Base-by-base conservation (phyloP, 2,888 invertebrate genomes). In the Neuroscelio doddi region DNA sequence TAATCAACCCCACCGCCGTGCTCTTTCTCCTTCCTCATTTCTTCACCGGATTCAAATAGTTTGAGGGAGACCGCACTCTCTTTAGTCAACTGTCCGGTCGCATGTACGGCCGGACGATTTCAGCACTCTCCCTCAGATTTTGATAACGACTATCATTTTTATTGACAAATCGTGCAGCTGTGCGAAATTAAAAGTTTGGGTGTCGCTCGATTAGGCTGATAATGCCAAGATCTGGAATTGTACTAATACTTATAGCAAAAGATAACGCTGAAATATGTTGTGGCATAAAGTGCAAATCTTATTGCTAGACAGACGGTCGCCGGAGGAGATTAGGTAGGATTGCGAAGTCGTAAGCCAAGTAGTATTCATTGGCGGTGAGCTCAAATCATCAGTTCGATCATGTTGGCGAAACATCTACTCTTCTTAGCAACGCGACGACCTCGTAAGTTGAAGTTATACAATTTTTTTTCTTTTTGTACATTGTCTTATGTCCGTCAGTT, bases 391-490 rank as follows among this genome's bases (percentile, higher is more conserved):
- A 8, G 15, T 32, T 7, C 32, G 44, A 74, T 52, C 70, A 84
- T 84, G 83, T 55, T 84, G 77, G 83, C 83, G 56, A 80, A 80
- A 69, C 81, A 84, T 71, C 77, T 84, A 10, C 77, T 84, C 45
- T 84, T 83, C 68, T 68, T 84, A 68, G 84, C 84, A 58, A 82
- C 83, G 57, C 75, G 80, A 66, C 74, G 79, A 71, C 77, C 81
- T 49, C 73, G 84, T 84, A 80, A 84, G 84, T 83, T 41, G n/a
- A n/a, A n/a, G n/a, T n/a, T n/a, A n/a, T n/a, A n/a, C n/a, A n/a
- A n/a, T n/a, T n/a, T n/a, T n/a, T n/a, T n/a, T n/a, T n/a, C n/a
- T n/a, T n/a, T n/a, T n/a, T n/a, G n/a, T n/a, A n/a, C n/a, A n/a
- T n/a, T n/a, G n/a, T n/a, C n/a, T n/a, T n/a, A n/a, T n/a, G n/a